Percentiles rank a stretch among this genome's conserved stretches.
phyloP scores from a whole-genome alignment of 2,113 vertebrate genomes.

The Cyphomyrus plagiostoma region DNA sequence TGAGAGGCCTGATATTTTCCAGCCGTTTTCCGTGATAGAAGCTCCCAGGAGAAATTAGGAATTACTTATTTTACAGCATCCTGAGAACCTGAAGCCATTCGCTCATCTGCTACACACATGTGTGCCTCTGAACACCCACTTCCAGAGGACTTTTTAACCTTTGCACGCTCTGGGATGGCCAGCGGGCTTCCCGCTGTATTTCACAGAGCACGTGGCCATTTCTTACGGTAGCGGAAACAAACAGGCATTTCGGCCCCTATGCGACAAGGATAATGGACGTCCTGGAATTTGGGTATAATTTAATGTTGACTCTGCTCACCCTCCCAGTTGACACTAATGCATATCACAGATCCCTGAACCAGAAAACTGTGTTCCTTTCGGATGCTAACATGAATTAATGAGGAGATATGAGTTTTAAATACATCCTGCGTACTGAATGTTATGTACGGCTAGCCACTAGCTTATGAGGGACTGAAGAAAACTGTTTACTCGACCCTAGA shows the following conservation, averaged over 20 bases:
- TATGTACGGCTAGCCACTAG: not conserved
- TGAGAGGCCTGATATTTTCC: conserved; percentile 14
- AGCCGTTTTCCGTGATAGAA: conserved; percentile 26
- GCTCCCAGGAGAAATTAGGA: conserved; percentile 32
- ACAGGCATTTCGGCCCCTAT: not conserved
- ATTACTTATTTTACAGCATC: conserved; percentile 36
- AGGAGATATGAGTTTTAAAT: not conserved
- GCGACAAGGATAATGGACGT: too few species aligned
- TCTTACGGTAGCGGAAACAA: not conserved
- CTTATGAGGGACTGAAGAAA: not conserved
- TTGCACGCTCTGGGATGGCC: not conserved
- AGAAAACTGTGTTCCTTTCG: not conserved
- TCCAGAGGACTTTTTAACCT: not conserved
- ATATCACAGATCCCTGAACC: not conserved
- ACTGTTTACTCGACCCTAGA: not conserved
- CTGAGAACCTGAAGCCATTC: conserved; percentile 28
- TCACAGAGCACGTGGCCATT: not conserved
- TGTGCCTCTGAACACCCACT: conserved; percentile 10
- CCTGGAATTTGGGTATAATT: not conserved
- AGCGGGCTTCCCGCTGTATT: not conserved
- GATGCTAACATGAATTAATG: not conserved
- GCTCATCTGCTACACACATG: conserved; percentile 30
- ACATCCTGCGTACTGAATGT: not conserved
- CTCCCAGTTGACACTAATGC: not conserved
- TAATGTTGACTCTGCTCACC: not conserved